phyloP scores from a whole-genome alignment of 1,140 invertebrate genomes.

The Pteromalus puparum region DNA sequence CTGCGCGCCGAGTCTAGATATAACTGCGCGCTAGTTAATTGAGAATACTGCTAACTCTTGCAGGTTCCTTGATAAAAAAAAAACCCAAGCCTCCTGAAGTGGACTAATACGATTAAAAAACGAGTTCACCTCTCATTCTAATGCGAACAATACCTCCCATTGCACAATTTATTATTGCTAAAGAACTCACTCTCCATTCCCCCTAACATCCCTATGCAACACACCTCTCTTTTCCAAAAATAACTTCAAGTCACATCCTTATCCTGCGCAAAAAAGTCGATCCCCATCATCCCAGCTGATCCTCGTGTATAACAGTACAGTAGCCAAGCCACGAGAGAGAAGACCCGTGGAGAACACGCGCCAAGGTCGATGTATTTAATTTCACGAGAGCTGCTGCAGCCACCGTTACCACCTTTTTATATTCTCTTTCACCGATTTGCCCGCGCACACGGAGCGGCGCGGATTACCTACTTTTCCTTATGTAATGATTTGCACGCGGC shows the following conservation, averaged over 20 bases:
- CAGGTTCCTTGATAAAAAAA: too few species aligned
- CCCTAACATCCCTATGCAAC: neutral
- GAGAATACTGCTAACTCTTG: too few species aligned
- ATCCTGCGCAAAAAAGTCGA: neutral
- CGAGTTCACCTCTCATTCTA: too few species aligned
- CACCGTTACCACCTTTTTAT: constrained; percentile 1
- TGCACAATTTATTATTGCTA: too few species aligned
- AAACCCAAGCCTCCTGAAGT: too few species aligned
- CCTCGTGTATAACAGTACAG: neutral
- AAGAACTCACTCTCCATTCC: too few species aligned
- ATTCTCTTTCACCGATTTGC: constrained; percentile 28
- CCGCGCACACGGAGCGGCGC: too few species aligned
- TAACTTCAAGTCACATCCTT: neutral
- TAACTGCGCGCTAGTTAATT: too few species aligned
- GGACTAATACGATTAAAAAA: too few species aligned
- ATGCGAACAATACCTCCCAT: too few species aligned
- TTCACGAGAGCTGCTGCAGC: constrained; percentile 42
- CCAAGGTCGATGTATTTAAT: constrained; percentile 58
- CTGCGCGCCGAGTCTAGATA: too few species aligned
- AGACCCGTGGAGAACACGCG: neutral
- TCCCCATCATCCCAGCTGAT: neutral
- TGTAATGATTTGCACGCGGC: constrained; percentile 42
- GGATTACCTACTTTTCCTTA: constrained; percentile 59
- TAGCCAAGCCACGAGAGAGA: neutral
- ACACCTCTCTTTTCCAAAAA: neutral